Conservation (phyloP, 2,888 invertebrate species). For the Lithophane semibrunnea region DNA sequence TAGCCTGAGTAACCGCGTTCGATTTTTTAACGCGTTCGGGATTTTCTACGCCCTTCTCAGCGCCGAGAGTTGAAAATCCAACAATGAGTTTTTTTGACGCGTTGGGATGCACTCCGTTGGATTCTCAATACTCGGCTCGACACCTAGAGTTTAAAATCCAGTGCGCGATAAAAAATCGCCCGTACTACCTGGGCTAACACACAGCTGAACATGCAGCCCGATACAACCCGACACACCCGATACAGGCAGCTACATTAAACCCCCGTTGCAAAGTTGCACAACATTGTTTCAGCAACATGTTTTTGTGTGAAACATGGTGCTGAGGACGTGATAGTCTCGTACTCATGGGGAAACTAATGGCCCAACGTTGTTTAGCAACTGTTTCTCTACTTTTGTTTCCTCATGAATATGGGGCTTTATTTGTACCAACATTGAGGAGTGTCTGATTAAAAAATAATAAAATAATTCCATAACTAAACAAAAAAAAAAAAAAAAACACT, state of each 20-base stretch:
- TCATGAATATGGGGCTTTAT: background rate
- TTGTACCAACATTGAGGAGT: conserved; percentile 26
- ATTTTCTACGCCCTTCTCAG: background rate
- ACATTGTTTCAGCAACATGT: conserved; percentile 16
- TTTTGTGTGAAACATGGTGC: conserved; percentile 12
- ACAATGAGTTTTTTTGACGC: background rate
- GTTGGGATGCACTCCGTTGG: background rate
- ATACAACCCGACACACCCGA: conserved; percentile 16
- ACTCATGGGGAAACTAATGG: background rate
- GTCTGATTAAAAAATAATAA: conserved; percentile 24
- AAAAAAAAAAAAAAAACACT: background rate
- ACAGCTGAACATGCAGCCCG: conserved; percentile 34
- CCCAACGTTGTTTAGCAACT: background rate
- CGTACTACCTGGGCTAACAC: conserved; percentile 1
- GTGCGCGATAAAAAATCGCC: background rate
- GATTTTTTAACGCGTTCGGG: background rate
- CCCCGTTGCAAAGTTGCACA: conserved; percentile 13
- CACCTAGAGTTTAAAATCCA: background rate
- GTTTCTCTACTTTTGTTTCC: conserved; percentile 1
- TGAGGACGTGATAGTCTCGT: background rate
- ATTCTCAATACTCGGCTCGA: background rate
- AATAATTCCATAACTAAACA: background rate
- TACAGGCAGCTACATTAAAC: conserved; percentile 37
- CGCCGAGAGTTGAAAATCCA: background rate
- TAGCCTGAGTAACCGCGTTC: background rate